Conservation (phyloP, 1,140 invertebrate species). For the Leptinotarsa undecemlineata region DNA sequence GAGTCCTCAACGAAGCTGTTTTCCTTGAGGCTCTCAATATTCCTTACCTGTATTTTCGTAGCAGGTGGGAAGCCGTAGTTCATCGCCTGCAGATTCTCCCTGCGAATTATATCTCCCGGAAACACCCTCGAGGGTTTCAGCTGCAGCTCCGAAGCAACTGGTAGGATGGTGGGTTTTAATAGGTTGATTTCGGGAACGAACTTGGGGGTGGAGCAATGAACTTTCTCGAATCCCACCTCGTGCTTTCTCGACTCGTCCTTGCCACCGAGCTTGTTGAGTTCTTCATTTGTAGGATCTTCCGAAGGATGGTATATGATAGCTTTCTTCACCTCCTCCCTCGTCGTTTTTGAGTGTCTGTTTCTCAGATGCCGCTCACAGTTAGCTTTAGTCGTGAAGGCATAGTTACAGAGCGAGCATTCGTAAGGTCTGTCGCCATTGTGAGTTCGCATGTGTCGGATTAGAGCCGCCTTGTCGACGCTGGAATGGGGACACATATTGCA, state of each 20-base stretch:
- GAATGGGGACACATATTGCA: constrained; percentile 92
- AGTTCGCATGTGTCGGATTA: constrained; percentile 86
- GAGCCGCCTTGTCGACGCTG: constrained; percentile 86
- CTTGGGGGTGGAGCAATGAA: constrained; percentile 48
- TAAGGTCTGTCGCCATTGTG: constrained; percentile 95
- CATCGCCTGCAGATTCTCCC: neutral
- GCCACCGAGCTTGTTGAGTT: constrained; percentile 61
- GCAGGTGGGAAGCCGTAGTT: constrained; percentile 27
- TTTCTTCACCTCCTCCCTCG: constrained; percentile 83
- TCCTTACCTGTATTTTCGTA: constrained; percentile 65
- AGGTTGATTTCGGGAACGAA: constrained; percentile 34
- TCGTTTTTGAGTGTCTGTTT: constrained; percentile 83
- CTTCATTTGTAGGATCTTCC: constrained; percentile 77
- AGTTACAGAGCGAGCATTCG: constrained; percentile 91
- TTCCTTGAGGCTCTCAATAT: constrained; percentile 63
- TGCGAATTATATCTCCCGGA: constrained; percentile 19
- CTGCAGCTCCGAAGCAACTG: constrained; percentile 36
- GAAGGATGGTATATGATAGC: constrained; percentile 84
- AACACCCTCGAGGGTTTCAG: constrained; percentile 39
- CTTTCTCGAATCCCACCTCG: constrained; percentile 44
- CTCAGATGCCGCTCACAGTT: constrained; percentile 89
- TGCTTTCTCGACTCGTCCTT: constrained; percentile 59
- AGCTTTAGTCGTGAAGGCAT: constrained; percentile 94
- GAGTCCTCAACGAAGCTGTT: constrained; percentile 56
- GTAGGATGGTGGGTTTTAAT: constrained; percentile 32